A percentile compares a stretch with the other conserved stretches of the same genome.
phyloP scores from a whole-genome alignment of 2,113 vertebrate species.

The Balaeniceps rex region DNA sequence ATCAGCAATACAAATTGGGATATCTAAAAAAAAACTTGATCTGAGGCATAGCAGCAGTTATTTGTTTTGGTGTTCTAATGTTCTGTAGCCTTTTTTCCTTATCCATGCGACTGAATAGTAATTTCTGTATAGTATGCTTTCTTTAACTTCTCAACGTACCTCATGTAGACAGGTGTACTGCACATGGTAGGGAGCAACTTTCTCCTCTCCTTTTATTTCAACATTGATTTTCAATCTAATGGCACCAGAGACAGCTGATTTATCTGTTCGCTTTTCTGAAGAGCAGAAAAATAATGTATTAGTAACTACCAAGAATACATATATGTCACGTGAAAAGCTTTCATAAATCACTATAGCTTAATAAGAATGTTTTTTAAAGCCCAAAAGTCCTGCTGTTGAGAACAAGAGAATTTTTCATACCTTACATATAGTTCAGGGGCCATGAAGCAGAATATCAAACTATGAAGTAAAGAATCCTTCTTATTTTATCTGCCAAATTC shows the following conservation, averaged over 20 bases:
- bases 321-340: background rate
- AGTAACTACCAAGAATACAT: background rate
- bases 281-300: background rate
- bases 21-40: background rate
- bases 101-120: background rate
- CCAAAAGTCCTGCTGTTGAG: background rate
- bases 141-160: slow-evolving; percentile 68
- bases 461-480: background rate
- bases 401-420: background rate
- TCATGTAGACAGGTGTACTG: slow-evolving; percentile 99
- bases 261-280: slow-evolving; percentile 95
- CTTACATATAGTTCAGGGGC: background rate
- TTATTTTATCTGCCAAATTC: background rate
- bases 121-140: background rate
- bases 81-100: background rate
- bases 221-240: slow-evolving; percentile 95
- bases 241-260: slow-evolving; percentile 94
- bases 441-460: background rate
- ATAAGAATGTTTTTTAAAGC: background rate
- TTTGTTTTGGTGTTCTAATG: background rate
- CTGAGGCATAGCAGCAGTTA: background rate
- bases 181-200: slow-evolving; percentile 93
- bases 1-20: background rate
- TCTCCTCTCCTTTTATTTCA: slow-evolving; percentile 97
- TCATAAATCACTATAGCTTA: background rate